A percentile compares a stretch with the other conserved stretches of the same genome.
phyloP scores from a whole-genome alignment of 2,888 invertebrate genomes.

The Frankliniella intonsa region DNA sequence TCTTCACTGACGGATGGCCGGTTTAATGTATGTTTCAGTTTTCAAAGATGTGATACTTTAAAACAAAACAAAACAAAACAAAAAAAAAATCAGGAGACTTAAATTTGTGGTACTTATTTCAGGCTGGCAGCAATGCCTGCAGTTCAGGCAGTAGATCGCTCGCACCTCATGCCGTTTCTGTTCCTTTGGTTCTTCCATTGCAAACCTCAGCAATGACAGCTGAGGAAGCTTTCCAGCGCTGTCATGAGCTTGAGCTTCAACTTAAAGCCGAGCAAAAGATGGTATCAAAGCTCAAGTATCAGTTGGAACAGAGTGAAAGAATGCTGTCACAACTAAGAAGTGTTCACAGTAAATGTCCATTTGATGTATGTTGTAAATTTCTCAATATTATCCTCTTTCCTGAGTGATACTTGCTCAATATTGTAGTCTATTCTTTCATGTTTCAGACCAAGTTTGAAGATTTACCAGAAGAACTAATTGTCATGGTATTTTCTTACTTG shows the following conservation, averaged over 20 bases:
- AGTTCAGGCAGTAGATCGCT: not conserved
- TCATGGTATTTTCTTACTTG: not conserved
- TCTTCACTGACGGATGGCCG: not conserved
- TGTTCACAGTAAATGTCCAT: not conserved
- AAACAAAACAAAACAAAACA: not conserved
- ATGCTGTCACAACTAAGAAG: not conserved
- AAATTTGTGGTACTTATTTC: not conserved
- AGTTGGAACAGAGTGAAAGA: not conserved
- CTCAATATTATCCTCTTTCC: not conserved
- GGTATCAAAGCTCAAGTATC: not conserved
- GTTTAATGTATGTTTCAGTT: not conserved
- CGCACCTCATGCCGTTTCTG: not conserved
- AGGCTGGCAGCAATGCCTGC: not conserved
- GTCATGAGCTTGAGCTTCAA: not conserved
- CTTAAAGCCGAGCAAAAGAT: not conserved
- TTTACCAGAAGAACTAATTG: not conserved
- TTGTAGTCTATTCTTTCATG: not conserved
- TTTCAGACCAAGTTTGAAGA: not conserved
- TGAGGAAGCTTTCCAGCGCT: not conserved
- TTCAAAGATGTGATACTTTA: not conserved
- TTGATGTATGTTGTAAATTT: not conserved
- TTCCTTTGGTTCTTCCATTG: not conserved
- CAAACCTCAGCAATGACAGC: not conserved
- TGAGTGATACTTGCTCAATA: not conserved
- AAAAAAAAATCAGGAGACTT: not conserved